phyloP scores from a whole-genome alignment of 2,888 invertebrate genomes.

The Drosophila quasianomalipes region DNA sequence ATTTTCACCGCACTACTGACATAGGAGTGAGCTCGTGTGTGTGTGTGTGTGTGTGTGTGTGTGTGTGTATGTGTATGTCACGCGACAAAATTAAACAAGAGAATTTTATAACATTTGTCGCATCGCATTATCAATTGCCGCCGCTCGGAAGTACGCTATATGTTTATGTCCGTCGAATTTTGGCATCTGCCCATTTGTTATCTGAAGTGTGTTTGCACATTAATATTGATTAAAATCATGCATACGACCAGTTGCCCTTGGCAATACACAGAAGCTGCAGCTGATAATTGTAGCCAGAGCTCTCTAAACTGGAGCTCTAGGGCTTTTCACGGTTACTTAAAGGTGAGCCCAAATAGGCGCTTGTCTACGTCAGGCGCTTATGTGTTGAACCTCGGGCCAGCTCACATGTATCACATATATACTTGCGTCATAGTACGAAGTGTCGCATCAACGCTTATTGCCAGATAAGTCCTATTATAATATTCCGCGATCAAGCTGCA shows the following conservation, averaged over 20 bases:
- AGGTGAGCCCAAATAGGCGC: constrained; percentile 56
- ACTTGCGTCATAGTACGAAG: constrained; percentile 40
- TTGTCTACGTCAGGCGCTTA: constrained; percentile 34
- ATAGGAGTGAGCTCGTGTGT: neutral
- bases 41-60: constrained; percentile 20
- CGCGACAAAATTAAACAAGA: constrained; percentile 11
- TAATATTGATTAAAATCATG: constrained; percentile 3
- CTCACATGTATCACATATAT: constrained; percentile 1
- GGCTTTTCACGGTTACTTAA: constrained; percentile 76
- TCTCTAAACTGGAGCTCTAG: constrained; percentile 2
- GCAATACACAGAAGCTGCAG: constrained; percentile 11
- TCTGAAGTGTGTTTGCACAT: constrained; percentile 1
- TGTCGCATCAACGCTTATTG: neutral
- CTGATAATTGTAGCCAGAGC: constrained; percentile 49
- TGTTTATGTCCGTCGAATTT: neutral
- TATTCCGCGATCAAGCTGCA: too few relatives aligned
- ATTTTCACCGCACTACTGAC: constrained; percentile 45
- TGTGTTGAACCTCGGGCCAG: constrained; percentile 31
- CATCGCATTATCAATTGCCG: constrained; percentile 8
- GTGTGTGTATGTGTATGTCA: constrained; percentile 41
- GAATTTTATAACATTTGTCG: constrained; percentile 6
- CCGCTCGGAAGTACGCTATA: constrained; percentile 15
- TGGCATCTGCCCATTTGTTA: constrained; percentile 7
- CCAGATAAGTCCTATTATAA: neutral
- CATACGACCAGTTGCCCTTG: constrained; percentile 59